Base-by-base conservation (phyloP, 2,797 vertebrate genomes). In the Chaenodraco wilsoni region DNA sequence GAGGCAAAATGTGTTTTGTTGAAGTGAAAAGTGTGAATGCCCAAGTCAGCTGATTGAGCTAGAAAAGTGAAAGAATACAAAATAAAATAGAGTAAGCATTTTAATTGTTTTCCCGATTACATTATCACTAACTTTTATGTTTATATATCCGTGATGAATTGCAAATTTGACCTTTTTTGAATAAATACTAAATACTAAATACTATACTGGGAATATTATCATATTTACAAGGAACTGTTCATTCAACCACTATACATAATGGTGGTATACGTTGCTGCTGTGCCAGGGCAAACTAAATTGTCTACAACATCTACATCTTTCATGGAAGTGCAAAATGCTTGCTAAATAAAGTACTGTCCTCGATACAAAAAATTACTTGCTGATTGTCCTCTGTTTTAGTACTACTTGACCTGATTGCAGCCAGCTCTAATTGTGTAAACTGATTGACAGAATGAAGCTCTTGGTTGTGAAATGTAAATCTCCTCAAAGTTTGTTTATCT, bases 391-490 rank as follows among this genome's bases (percentile, higher is more conserved):
- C 19, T 61, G 50, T 78, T 72, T 68, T 51, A 75, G 60, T 19
- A 31, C 57, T 72, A 72, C 79, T 87, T 85, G 75, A 79, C 77
- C 83, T 81, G 79, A 84, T 79, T 87, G 49, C 71, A 76, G 63
- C 61, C 41, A 76, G 66, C 65, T 44, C 33, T 0, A 64, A 40
- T 76, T 12, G 63, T 65, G 44, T 61, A 49, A 14, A 62, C 44
- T 72, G 66, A 76, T 51, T 83, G 55, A 51, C 21, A 52, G 37
- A 72, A 31, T 56, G 7, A 65, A 70, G 65, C 43, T 41, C 17
- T 16, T 15, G 3, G 4, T 23, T 27, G 5, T 15, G 61, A 43
- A 76, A 65, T 57, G 13, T 50, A 23, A 7, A 66, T 63, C 50
- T 33, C 5, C 23, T 27, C 45, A 23, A 48, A 33, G 21, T 4